These are phyloP conservation scores for Nematopogon swammerdamellus DNA, from an alignment of 2,888 invertebrate genomes.

Conservation along the genomic window DNA sequence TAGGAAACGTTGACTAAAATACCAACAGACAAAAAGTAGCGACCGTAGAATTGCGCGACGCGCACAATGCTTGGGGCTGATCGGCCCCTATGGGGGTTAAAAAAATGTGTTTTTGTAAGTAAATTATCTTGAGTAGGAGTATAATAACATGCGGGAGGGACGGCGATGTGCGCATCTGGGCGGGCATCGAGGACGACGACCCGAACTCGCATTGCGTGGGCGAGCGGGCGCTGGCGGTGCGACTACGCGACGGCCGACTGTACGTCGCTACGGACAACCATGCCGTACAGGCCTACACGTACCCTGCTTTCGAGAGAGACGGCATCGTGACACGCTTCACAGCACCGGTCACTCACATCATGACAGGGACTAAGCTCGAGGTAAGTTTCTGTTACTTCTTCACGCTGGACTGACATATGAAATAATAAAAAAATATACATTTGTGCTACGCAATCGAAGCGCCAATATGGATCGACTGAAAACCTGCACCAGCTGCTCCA, in stretches of 20 bases:
- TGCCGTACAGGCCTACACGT: constrained; percentile 78
- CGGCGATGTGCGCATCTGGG: constrained; percentile 90
- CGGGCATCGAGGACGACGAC: constrained; percentile 83
- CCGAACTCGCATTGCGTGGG: constrained; percentile 81
- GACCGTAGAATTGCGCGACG: too few relatives aligned
- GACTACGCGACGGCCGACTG: constrained; percentile 65
- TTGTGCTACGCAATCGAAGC: too few relatives aligned
- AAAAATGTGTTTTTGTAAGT: too few relatives aligned
- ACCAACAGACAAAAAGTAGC: too few relatives aligned
- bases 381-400: constrained; percentile 23
- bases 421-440: neutral
- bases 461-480: too few relatives aligned
- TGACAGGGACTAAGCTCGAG: constrained; percentile 58
- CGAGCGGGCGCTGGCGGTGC: constrained; percentile 74
- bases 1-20: too few relatives aligned
- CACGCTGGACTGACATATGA: neutral
- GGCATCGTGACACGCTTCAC: constrained; percentile 85
- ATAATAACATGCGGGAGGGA: constrained; percentile 88
- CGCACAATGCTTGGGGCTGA: too few relatives aligned
- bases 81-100: too few relatives aligned
- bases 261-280: constrained; percentile 85
- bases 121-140: constrained; percentile 21
- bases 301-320: constrained; percentile 78
- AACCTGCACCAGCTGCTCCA: too few relatives aligned
- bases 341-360: constrained; percentile 82